Evolutionary conservation across 2,113 vertebrate genomes (phyloP).

Genomic region (Toxostoma redivivum): DNA sequence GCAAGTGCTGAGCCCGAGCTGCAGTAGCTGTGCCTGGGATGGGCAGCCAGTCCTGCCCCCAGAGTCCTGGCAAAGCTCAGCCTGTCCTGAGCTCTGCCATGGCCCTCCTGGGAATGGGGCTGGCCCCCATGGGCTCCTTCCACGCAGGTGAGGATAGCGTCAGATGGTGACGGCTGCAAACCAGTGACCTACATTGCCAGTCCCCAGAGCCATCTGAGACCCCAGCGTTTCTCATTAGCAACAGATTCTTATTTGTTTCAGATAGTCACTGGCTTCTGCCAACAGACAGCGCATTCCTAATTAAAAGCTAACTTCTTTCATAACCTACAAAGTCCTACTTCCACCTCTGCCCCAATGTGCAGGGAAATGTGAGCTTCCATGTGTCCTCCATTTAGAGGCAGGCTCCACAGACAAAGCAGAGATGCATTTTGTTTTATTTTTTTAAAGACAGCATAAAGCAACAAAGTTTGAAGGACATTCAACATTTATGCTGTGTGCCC

Average conservation of each 20-base stretch:
- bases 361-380: not conserved
- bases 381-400: constrained; percentile 8
- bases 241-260: constrained; percentile 54
- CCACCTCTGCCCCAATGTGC: constrained; percentile 42
- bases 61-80: not conserved
- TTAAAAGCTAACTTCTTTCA: constrained; percentile 47
- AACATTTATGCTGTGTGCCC: constrained; percentile 64
- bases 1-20: accelerated
- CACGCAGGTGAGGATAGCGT: not conserved
- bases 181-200: constrained; percentile 29
- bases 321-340: constrained; percentile 44
- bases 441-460: constrained; percentile 57
- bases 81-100: not conserved
- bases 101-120: not conserved
- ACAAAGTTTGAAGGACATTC: constrained; percentile 69
- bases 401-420: not conserved
- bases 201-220: constrained; percentile 18
- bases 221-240: constrained; percentile 48
- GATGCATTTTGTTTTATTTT: not conserved
- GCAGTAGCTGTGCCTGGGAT: not conserved
- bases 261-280: constrained; percentile 13
- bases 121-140: not conserved
- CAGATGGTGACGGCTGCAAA: not conserved
- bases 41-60: not conserved
- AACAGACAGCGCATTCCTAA: constrained; percentile 17